Percentiles rank a stretch among this genome's conserved stretches.
Evolutionary conservation across 2,113 vertebrate species (phyloP).

Genomic region (Hippocampus zosterae): DNA sequence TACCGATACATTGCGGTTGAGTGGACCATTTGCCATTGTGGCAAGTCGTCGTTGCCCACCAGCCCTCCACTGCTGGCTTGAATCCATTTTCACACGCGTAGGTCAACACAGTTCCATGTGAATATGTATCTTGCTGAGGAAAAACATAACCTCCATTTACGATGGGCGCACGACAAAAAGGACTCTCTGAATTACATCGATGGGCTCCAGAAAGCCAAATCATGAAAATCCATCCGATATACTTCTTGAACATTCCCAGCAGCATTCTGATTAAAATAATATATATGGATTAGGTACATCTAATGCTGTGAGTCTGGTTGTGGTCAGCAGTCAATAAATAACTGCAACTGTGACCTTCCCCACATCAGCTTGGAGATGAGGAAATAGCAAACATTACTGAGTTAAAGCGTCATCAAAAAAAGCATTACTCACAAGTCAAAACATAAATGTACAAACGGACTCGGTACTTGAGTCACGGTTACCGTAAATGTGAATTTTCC

Average conservation of each 20-base stretch:
- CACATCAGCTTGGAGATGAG: conserved; percentile 1
- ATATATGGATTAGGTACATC: not conserved
- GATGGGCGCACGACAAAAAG: not conserved
- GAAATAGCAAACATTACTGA: conserved; percentile 5
- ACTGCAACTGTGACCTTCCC: not conserved
- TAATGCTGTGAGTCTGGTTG: not conserved
- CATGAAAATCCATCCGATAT: not conserved
- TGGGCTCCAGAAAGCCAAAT: not conserved
- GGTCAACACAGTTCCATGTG: rapidly evolving
- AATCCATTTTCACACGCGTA: conserved; percentile 27
- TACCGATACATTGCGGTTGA: conserved; percentile 41
- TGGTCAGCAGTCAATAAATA: not conserved
- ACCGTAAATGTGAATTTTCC: not conserved
- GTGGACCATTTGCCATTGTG: conserved; percentile 24
- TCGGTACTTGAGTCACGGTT: not conserved
- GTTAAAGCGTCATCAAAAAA: not conserved
- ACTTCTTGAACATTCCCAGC: not conserved
- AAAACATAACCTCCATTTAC: conserved; percentile 13
- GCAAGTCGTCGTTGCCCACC: conserved; percentile 51
- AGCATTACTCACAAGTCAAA: not conserved
- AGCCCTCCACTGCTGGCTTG: conserved; percentile 33
- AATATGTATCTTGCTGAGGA: not conserved
- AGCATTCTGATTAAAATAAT: not conserved
- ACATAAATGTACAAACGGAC: not conserved
- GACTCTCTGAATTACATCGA: not conserved